These are phyloP conservation scores for Epinotia bilunana DNA, from an alignment of 2,888 invertebrate genomes.

Conservation along the genomic window DNA sequence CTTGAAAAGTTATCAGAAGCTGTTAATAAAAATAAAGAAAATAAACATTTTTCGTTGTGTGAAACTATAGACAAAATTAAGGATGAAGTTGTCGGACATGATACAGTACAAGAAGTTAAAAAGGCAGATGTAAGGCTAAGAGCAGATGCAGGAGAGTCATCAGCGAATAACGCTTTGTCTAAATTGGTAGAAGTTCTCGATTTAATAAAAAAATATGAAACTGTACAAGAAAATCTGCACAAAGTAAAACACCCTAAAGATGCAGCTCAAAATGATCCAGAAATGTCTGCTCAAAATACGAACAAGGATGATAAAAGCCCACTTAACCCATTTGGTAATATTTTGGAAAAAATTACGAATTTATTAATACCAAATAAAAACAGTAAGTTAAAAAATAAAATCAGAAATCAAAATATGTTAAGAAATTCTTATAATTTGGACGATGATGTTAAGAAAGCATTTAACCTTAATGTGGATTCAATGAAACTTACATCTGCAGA, in stretches of 20 bases:
- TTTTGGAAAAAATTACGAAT: constrained; percentile 71
- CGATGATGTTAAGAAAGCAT: constrained; percentile 57
- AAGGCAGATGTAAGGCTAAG: constrained; percentile 33
- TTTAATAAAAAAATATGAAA: constrained; percentile 69
- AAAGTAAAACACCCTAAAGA: constrained; percentile 51
- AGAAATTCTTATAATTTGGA: constrained; percentile 52
- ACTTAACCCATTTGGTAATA: constrained; percentile 64
- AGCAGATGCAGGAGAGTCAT: constrained; percentile 42
- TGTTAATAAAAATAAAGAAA: constrained; percentile 62
- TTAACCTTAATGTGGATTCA: constrained; percentile 58
- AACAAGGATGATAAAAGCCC: constrained; percentile 56
- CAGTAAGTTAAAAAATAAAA: constrained; percentile 57
- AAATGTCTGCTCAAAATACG: constrained; percentile 41
- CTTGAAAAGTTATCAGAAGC: constrained; percentile 69
- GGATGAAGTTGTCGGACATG: constrained; percentile 45
- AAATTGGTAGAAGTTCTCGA: constrained; percentile 68
- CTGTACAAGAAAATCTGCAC: constrained; percentile 59
- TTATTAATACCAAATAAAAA: constrained; percentile 65
- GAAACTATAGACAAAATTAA: constrained; percentile 59
- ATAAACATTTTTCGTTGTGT: constrained; percentile 67
- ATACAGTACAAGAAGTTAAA: constrained; percentile 40
- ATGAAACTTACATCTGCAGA: constrained; percentile 67
- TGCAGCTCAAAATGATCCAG: not conserved
- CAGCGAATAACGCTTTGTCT: constrained; percentile 56
- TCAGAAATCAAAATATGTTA: constrained; percentile 58